A percentile compares a stretch with the other conserved stretches of the same genome.
Conservation (phyloP, 1,140 invertebrate genomes). For the Temnothorax nylanderi region DNA sequence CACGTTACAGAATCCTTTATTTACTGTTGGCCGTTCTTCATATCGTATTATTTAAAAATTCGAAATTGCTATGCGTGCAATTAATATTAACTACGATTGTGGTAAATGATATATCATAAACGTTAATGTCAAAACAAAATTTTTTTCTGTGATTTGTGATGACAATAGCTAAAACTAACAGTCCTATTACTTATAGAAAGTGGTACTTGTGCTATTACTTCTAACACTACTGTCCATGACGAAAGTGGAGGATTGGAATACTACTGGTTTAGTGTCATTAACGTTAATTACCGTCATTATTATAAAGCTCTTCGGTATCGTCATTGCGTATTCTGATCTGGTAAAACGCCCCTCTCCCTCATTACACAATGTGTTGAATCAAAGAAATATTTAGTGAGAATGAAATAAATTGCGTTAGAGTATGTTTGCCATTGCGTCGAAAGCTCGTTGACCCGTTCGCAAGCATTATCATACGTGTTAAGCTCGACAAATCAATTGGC, state of each 20-base stretch:
- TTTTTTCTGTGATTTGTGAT: slow-evolving; percentile 7
- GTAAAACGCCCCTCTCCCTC: slow-evolving; percentile 5
- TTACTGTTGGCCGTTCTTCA: slow-evolving; percentile 20
- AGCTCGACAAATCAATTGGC: slow-evolving; percentile 48
- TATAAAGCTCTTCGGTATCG: slow-evolving; percentile 49
- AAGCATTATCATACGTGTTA: slow-evolving; percentile 35
- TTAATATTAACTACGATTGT: slow-evolving; percentile 16
- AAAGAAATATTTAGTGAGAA: slow-evolving; percentile 27
- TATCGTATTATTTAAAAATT: background rate
- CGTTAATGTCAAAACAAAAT: slow-evolving; percentile 21
- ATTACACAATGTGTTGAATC: background rate
- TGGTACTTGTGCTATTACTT: slow-evolving; percentile 40
- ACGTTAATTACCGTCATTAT: slow-evolving; percentile 35
- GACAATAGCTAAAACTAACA: slow-evolving; percentile 18
- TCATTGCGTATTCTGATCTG: slow-evolving; percentile 29
- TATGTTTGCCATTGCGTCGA: slow-evolving; percentile 14
- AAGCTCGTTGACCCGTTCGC: slow-evolving; percentile 17
- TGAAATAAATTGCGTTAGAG: slow-evolving; percentile 23
- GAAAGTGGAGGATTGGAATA: slow-evolving; percentile 39
- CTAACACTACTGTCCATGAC: slow-evolving; percentile 39
- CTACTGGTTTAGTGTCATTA: slow-evolving; percentile 31
- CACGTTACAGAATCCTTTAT: slow-evolving; percentile 17
- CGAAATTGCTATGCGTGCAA: slow-evolving; percentile 24
- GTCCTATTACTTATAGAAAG: slow-evolving; percentile 44
- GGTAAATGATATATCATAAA: background rate